Percentiles rank a stretch among this genome's conserved stretches.
Conservation (phyloP, 2,797 vertebrate species). For the Phrynocephalus vlangalii region DNA sequence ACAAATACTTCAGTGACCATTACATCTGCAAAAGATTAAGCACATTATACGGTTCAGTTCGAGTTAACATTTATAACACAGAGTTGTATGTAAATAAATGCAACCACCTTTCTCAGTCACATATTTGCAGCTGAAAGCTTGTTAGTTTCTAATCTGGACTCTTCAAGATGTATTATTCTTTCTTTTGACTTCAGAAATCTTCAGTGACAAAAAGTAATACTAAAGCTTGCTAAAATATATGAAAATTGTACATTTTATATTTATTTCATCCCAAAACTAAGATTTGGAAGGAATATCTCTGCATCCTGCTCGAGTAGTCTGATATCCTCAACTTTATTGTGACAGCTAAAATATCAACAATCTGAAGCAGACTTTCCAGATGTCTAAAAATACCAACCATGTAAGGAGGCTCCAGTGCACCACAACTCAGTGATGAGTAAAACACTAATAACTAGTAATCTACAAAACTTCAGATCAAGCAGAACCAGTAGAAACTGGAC, state of each 20-base stretch:
- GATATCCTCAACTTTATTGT: conserved; percentile 21
- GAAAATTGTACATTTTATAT: background rate
- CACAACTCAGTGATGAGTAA: background rate
- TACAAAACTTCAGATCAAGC: conserved; percentile 1
- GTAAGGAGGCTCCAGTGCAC: background rate
- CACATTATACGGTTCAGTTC: conserved; percentile 54
- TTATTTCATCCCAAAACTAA: background rate
- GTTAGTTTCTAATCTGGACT: conserved; percentile 53
- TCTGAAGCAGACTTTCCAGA: conserved; percentile 16
- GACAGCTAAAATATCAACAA: conserved; percentile 27
- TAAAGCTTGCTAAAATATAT: background rate
- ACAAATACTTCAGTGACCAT: conserved; percentile 71
- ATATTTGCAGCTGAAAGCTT: conserved; percentile 62
- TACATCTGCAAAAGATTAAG: conserved; percentile 75
- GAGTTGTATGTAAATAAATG: conserved; percentile 60
- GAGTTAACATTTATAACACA: conserved; percentile 65
- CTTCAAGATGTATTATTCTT: conserved; percentile 34
- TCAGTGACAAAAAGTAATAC: conserved; percentile 34
- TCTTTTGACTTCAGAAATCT: conserved; percentile 48
- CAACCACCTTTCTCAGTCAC: conserved; percentile 61
- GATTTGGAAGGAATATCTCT: conserved; percentile 56
- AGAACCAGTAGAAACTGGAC: background rate
- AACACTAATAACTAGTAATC: conserved; percentile 7
- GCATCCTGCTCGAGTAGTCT: conserved; percentile 14
- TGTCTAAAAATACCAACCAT: background rate